Conservation (phyloP, 2,797 vertebrate genomes). For the Sebastolobus alascanus region DNA sequence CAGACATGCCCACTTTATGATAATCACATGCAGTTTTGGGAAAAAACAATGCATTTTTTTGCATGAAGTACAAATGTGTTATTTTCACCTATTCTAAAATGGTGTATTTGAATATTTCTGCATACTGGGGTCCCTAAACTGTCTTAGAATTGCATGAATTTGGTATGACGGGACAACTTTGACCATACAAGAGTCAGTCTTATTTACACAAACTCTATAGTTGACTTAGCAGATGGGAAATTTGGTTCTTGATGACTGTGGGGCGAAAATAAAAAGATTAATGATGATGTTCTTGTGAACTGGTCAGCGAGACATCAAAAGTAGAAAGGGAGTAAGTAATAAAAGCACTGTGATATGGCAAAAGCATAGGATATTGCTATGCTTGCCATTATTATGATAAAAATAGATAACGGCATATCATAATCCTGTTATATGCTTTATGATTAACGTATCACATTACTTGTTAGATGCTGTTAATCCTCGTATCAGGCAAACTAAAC, state of each 20-base stretch:
- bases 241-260: background rate
- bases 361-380: no score
- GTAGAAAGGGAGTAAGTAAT: background rate
- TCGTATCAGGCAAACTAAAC: background rate
- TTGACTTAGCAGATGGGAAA: background rate
- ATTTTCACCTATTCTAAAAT: no score
- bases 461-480: background rate
- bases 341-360: background rate
- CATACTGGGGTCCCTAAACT: no score
- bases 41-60: no score
- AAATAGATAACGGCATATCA: background rate
- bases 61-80: no score
- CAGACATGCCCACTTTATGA: no score
- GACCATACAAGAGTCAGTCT: background rate
- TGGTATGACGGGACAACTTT: no score
- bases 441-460: background rate
- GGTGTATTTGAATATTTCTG: no score
- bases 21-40: no score
- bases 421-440: background rate
- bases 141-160: no score
- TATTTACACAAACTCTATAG: conserved; percentile 11
- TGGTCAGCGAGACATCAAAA: background rate
- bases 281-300: background rate
- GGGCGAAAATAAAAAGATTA: background rate
- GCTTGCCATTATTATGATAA: background rate